Percentiles rank a stretch among this genome's conserved stretches.
Conservation (phyloP, 2,888 invertebrate genomes). For the Smittia sp. region DNA sequence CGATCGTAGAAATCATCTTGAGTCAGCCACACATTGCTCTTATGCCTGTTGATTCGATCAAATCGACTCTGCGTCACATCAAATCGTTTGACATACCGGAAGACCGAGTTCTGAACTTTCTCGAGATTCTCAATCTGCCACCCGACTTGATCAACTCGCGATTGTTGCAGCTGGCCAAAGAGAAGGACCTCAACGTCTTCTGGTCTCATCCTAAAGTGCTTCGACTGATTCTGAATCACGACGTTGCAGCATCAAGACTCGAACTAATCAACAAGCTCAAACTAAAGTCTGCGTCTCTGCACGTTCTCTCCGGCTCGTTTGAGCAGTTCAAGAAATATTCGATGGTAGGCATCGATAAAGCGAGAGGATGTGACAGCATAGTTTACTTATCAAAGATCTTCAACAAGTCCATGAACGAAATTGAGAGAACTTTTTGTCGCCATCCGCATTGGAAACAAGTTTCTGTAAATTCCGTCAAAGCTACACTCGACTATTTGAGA, state of each 20-base stretch:
- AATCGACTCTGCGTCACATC: conserved; percentile 58
- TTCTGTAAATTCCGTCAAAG: conserved; percentile 59
- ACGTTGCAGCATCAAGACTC: conserved; percentile 55
- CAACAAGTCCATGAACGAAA: conserved; percentile 45
- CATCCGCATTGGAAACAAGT: conserved; percentile 67
- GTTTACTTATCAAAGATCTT: conserved; percentile 53
- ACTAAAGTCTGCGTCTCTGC: conserved; percentile 55
- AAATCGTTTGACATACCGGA: conserved; percentile 59
- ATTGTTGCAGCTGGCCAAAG: conserved; percentile 57
- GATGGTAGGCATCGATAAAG: conserved; percentile 59
- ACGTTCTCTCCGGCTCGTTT: conserved; percentile 52
- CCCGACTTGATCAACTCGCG: conserved; percentile 60
- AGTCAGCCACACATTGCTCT: conserved; percentile 63
- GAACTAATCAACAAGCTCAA: conserved; percentile 56
- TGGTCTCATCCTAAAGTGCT: conserved; percentile 61
- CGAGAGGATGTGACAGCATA: conserved; percentile 54
- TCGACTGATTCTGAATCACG: conserved; percentile 55
- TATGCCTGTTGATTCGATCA: conserved; percentile 58
- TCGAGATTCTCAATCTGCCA: conserved; percentile 60
- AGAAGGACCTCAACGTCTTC: conserved; percentile 62
- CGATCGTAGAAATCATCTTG: conserved; percentile 58
- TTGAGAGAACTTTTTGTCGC: conserved; percentile 53
- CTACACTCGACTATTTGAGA: conserved; percentile 59
- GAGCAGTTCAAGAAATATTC: conserved; percentile 55
- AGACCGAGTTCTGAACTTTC: conserved; percentile 55